These are phyloP conservation scores for Phortica variegata DNA, from an alignment of 1,140 invertebrate genomes.

Conservation along the genomic window DNA sequence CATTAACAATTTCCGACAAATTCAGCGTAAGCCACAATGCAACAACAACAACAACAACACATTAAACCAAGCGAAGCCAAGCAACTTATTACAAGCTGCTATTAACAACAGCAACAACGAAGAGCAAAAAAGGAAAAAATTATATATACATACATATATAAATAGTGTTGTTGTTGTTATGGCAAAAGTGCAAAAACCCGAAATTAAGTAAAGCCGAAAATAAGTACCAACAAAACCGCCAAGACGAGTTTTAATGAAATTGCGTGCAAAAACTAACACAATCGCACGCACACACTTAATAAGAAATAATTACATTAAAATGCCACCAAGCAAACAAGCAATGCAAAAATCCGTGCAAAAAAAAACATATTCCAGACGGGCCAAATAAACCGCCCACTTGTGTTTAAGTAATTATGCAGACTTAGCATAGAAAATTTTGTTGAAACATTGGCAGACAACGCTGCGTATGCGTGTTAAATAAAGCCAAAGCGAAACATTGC, in stretches of 20 bases:
- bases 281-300: constrained; percentile 21
- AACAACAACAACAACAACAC: constrained; percentile 3
- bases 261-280: constrained; percentile 41
- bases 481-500: no score
- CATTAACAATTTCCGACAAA: constrained; percentile 52
- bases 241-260: constrained; percentile 37
- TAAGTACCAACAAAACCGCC: no score
- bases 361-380: constrained; percentile 22
- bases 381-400: constrained; percentile 43
- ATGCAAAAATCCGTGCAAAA: constrained; percentile 11
- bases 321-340: constrained; percentile 5
- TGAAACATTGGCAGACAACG: no score
- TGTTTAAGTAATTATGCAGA: constrained; percentile 43
- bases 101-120: not conserved
- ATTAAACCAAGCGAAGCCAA: not conserved
- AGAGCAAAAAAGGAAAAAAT: constrained; percentile 7
- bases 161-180: no score
- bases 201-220: constrained; percentile 23
- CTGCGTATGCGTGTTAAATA: no score
- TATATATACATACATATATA: no score
- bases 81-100: no score
- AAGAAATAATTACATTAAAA: constrained; percentile 37
- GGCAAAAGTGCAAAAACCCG: no score
- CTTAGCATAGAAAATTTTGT: no score
- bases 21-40: constrained; percentile 23